phyloP scores from a whole-genome alignment of 2,888 invertebrate genomes.

The Meloe dianella region DNA sequence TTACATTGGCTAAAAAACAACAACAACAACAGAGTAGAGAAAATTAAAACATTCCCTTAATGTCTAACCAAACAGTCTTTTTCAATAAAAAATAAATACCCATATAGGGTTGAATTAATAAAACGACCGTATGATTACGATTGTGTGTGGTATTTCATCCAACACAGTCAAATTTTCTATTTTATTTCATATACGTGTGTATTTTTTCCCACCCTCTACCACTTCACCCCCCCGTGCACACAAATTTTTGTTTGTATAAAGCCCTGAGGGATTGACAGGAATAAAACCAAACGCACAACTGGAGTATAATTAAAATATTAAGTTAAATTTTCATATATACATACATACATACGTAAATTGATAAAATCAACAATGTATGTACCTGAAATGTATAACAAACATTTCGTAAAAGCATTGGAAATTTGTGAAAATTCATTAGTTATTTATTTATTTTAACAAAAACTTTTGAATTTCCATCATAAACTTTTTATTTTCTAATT shows the following conservation, averaged over 20 bases:
- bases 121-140: background rate
- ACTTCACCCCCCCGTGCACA: too few relatives aligned
- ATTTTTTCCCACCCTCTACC: background rate
- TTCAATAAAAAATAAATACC: background rate
- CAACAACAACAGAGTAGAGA: background rate
- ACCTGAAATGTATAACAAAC: background rate
- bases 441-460: background rate
- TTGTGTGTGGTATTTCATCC: background rate
- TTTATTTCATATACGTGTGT: background rate
- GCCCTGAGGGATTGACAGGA: constrained; percentile 7
- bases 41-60: background rate
- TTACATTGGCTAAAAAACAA: background rate
- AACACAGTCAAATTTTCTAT: too few relatives aligned
- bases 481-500: constrained; percentile 1
- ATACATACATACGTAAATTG: background rate
- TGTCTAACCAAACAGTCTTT: background rate
- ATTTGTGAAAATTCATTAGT: too few relatives aligned
- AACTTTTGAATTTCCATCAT: background rate
- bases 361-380: constrained; percentile 3
- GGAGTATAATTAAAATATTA: constrained; percentile 11
- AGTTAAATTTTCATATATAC: background rate
- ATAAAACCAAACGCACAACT: constrained; percentile 7
- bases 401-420: too few relatives aligned
- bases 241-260: background rate
- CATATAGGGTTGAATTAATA: constrained; percentile 5